Evolutionary conservation across 2,113 vertebrate species (phyloP).

Genomic region (Strigops habroptila): DNA sequence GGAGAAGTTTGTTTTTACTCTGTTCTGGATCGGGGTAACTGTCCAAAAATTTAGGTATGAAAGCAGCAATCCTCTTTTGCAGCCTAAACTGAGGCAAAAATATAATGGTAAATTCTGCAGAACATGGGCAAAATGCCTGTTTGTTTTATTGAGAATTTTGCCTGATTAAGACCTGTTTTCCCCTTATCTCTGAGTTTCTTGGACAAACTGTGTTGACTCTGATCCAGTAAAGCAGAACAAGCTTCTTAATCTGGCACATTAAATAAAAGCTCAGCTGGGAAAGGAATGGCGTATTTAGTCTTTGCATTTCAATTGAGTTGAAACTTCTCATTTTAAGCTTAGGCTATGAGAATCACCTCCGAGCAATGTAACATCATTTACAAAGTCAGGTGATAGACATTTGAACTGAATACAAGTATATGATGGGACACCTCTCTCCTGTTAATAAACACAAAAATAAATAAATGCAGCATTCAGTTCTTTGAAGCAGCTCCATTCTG

Average conservation of each 20-base stretch:
- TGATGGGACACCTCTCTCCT: not conserved
- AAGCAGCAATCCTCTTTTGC: not conserved
- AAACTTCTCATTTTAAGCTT: slow-evolving; percentile 48
- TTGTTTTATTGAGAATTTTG: slow-evolving; percentile 14
- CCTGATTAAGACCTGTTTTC: not conserved
- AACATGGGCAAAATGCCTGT: not conserved
- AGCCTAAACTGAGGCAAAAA: not conserved
- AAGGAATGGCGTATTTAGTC: slow-evolving; percentile 34
- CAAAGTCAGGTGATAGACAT: not conserved
- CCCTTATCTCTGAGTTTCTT: slow-evolving; percentile 30
- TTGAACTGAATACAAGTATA: not conserved
- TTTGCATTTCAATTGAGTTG: slow-evolving; percentile 48
- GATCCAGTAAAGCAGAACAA: slow-evolving; percentile 37
- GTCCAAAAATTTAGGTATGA: not conserved
- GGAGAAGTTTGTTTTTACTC: not conserved
- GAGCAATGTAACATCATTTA: not conserved
- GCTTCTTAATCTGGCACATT: slow-evolving; percentile 45
- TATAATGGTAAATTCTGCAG: not conserved
- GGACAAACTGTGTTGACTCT: slow-evolving; percentile 15
- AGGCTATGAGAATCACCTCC: not conserved
- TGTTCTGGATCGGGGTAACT: not conserved
- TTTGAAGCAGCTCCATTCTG: not conserved
- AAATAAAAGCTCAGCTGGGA: slow-evolving; percentile 42
- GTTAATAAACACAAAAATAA: not conserved
- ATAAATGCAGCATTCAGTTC: not conserved